These are phyloP conservation scores for Chaetura pelagica DNA, from an alignment of 2,113 vertebrate species.

Conservation along the genomic window DNA sequence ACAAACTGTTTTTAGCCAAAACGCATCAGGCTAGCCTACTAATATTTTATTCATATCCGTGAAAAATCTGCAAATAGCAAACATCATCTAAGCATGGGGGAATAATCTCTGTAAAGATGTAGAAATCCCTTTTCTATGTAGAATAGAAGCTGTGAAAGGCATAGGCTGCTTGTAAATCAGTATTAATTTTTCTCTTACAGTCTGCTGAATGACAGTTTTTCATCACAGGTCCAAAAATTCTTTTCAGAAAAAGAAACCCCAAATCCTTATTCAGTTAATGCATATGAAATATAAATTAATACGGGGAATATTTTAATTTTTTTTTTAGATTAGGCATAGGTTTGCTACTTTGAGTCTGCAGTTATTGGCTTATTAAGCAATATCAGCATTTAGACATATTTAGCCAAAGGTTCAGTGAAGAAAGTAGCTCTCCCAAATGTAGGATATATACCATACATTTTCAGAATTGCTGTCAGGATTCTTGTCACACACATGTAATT, in stretches of 20 bases:
- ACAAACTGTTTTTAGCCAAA: not conserved
- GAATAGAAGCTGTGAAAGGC: not conserved
- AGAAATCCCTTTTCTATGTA: not conserved
- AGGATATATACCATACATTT: not conserved
- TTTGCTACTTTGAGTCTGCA: not conserved
- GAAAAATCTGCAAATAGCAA: not conserved
- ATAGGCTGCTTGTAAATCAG: not conserved
- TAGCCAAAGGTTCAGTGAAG: not conserved
- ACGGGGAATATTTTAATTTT: not conserved
- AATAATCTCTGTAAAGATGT: not conserved
- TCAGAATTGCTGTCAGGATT: not conserved
- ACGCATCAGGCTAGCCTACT: not conserved
- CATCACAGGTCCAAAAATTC: not conserved
- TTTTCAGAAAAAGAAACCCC: not conserved
- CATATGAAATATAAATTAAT: not conserved
- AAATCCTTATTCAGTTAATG: not conserved
- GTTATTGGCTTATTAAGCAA: not conserved
- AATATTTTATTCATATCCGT: not conserved
- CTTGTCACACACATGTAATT: not conserved
- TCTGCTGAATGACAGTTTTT: not conserved
- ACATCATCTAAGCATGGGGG: not conserved
- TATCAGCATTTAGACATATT: not conserved
- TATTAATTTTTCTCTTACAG: not conserved
- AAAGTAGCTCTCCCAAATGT: not conserved
- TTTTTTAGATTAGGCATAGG: not conserved